Evolutionary conservation across 2,113 vertebrate genomes (phyloP).

Genomic region (Aplodontia rufa): DNA sequence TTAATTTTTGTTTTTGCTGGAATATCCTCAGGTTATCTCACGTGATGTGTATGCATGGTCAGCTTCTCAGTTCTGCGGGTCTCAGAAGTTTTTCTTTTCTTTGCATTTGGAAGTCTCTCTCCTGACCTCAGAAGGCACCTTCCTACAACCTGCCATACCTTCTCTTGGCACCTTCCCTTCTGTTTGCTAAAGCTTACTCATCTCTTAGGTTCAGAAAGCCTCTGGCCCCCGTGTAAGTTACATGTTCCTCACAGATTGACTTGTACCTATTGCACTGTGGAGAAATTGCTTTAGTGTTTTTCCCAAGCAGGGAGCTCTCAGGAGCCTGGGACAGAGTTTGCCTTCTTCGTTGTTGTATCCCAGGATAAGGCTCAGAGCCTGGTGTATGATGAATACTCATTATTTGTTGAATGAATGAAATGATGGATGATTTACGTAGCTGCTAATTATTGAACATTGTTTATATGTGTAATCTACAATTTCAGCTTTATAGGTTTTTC

Average conservation of each 20-base stretch:
- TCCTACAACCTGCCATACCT: background rate
- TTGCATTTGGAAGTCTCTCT: background rate
- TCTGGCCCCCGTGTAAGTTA: background rate
- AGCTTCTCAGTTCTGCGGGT: background rate
- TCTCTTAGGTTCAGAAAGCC: constrained; percentile 5
- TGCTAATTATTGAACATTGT: background rate
- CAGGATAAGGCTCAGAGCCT: background rate
- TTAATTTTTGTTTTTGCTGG: background rate
- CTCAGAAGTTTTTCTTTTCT: constrained; percentile 35
- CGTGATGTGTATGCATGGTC: background rate
- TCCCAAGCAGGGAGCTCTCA: constrained; percentile 3
- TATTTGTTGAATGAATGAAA: constrained; percentile 18
- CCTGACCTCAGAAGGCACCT: background rate
- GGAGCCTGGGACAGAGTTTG: background rate
- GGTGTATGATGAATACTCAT: background rate
- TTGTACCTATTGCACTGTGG: background rate
- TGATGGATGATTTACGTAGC: background rate
- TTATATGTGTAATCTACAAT: background rate
- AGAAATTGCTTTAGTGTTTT: background rate
- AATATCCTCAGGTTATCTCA: background rate
- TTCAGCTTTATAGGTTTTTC: background rate
- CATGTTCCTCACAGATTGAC: background rate
- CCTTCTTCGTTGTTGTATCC: background rate
- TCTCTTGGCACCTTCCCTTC: background rate
- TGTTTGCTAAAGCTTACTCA: background rate